These are phyloP conservation scores for Sesia apiformis DNA, from an alignment of 2,888 invertebrate species.

Conservation along the genomic window DNA sequence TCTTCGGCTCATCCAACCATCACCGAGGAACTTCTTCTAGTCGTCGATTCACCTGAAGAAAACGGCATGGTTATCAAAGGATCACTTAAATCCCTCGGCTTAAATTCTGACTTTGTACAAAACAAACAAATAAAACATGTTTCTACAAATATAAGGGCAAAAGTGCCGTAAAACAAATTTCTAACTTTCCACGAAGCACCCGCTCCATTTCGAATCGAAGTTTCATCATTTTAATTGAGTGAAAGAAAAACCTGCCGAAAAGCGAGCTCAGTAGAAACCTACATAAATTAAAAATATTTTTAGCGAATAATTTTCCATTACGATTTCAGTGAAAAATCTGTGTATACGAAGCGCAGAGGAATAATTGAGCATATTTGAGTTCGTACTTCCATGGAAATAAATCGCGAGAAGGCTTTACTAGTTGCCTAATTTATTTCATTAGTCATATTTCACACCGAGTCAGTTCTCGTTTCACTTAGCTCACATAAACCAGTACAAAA, in stretches of 20 bases:
- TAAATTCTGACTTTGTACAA: no score
- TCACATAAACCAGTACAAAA: conserved; percentile 3
- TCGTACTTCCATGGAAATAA: conserved; percentile 5
- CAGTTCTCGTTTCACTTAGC: conserved; percentile 11
- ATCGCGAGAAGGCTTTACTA: conserved; percentile 7
- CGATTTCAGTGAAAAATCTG: background rate
- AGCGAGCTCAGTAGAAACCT: background rate
- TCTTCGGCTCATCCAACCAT: no score
- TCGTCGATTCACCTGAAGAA: no score
- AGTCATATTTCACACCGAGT: conserved; percentile 18
- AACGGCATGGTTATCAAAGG: no score
- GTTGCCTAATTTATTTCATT: conserved; percentile 14
- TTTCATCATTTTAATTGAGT: background rate
- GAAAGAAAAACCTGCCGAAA: background rate
- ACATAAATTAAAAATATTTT: background rate
- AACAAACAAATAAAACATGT: no score
- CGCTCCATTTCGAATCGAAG: background rate
- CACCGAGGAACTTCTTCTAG: no score
- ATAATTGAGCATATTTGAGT: conserved; percentile 1
- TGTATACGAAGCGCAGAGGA: background rate
- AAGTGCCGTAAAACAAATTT: no score
- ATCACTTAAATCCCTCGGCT: no score
- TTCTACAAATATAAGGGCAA: no score
- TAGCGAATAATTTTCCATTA: background rate
- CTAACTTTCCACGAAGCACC: background rate